These are phyloP conservation scores for Cydia pomonella DNA, from an alignment of 1,140 invertebrate species.

Conservation along the genomic window DNA sequence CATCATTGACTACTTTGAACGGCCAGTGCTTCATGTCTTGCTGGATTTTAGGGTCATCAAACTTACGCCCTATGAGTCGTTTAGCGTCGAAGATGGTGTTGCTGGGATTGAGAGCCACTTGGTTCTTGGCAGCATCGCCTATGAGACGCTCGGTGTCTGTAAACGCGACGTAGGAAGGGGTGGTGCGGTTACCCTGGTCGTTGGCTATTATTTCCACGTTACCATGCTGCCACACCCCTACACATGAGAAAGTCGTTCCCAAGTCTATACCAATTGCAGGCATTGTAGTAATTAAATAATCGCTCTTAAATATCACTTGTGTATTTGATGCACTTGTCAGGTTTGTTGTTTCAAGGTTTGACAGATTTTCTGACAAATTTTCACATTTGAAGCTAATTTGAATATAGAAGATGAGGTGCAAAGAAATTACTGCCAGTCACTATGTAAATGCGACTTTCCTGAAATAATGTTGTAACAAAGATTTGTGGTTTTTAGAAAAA, in stretches of 20 bases:
- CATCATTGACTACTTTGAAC: slow-evolving; percentile 85
- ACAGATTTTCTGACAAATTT: not conserved
- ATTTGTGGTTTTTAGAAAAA: no score
- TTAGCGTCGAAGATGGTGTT: slow-evolving; percentile 82
- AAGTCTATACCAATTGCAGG: slow-evolving; percentile 89
- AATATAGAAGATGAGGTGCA: not conserved
- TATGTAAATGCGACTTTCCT: no score
- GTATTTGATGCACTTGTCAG: not conserved
- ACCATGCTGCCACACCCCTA: slow-evolving; percentile 90
- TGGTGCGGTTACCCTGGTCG: slow-evolving; percentile 96
- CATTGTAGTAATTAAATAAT: slow-evolving; percentile 57
- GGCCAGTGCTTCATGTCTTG: slow-evolving; percentile 89
- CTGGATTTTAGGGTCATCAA: slow-evolving; percentile 87
- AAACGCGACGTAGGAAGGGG: slow-evolving; percentile 94
- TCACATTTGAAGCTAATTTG: not conserved
- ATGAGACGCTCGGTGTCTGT: slow-evolving; percentile 90
- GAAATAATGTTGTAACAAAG: no score
- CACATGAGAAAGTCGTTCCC: slow-evolving; percentile 91
- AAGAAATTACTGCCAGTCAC: not conserved
- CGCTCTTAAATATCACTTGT: slow-evolving; percentile 12
- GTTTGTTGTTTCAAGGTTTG: not conserved
- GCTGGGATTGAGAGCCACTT: slow-evolving; percentile 81
- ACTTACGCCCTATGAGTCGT: slow-evolving; percentile 85
- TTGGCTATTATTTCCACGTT: slow-evolving; percentile 97
- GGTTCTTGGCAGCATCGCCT: slow-evolving; percentile 86